Base-by-base conservation (phyloP, 2,888 invertebrate genomes). In the Proisotoma minuta region DNA sequence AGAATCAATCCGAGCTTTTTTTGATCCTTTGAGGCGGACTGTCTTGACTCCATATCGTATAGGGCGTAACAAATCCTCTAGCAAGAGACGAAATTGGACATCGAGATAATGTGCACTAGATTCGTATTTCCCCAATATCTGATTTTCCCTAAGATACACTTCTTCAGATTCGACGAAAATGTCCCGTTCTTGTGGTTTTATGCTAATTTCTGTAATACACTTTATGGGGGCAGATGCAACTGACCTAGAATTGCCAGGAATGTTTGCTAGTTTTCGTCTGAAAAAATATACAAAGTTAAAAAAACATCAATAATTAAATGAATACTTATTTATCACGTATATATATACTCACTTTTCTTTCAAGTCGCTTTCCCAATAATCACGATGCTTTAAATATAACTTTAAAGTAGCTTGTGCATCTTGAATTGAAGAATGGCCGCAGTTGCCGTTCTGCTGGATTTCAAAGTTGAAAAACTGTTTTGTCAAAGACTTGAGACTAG, bases 51-150 rank as follows among this genome's bases (percentile, higher is more conserved):
- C 87, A 74, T 85, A 82, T 39, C 88, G 78, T 27, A 92, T 76
- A 0, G 91, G 88, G 22, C 82, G 81, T 40, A 88, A 81, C 75
- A 87, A 89, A 77, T 92, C 91, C 78, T 91, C 89, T 29, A 88
- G 79, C 53, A 91, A 76, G 39, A 91, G 78, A 39, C 86, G 82
- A 75, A 88, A 89, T 71, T 90, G 90, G n/a, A 85, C 79, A 71
- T 88, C 87, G 26, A 92, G 78, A 75, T 92, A 92, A 73, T 89
- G 84, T 54, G 85, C 82, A 1, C 85, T 80, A 74, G 80, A 81
- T 1, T 79, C 75, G 75, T 87, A 90, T 0, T 81, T 78, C n/a
- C 87, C 87, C 51, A 82, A 77, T 0, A 83, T 76, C 57, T 84
- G 81, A 74, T 85, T 86, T 0, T 82, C 81, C 22, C 82, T 77